Percentiles rank a stretch among this genome's conserved stretches.
Evolutionary conservation across 2,888 invertebrate genomes (phyloP).

Genomic region (Laothoe populi): DNA sequence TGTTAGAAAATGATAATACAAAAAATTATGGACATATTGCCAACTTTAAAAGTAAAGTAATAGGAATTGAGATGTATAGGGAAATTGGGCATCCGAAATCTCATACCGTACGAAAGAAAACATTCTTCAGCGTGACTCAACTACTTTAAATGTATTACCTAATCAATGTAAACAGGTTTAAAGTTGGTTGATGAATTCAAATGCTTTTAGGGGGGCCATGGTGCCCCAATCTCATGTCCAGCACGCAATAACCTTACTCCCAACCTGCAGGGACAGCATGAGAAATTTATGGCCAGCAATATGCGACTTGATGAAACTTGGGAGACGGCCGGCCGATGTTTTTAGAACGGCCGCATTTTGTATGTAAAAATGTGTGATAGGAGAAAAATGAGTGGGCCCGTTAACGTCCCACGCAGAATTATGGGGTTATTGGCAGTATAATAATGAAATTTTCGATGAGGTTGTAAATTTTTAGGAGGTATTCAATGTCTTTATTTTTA

Average conservation of each 20-base stretch:
- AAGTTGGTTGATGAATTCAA: too few species aligned
- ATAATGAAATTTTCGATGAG: neutral
- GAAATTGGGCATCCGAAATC: too few species aligned
- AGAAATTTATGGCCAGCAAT: slow-evolving; percentile 73
- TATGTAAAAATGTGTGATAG: slow-evolving; percentile 47
- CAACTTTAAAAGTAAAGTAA: too few species aligned
- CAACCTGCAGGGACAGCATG: slow-evolving; percentile 44
- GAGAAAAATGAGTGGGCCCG: slow-evolving; percentile 40
- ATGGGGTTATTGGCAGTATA: slow-evolving; percentile 9
- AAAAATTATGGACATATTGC: too few species aligned
- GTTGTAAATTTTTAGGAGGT: neutral
- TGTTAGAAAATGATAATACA: too few species aligned
- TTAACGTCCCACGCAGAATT: slow-evolving; percentile 35
- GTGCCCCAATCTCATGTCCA: neutral
- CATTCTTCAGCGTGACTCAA: too few species aligned
- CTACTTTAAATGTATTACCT: too few species aligned
- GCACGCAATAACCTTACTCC: neutral
- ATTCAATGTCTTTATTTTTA: too few species aligned
- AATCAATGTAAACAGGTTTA: too few species aligned
- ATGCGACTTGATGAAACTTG: slow-evolving; percentile 70
- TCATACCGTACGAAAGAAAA: too few species aligned
- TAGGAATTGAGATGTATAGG: too few species aligned
- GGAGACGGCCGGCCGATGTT: slow-evolving; percentile 46
- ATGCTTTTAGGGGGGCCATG: neutral
- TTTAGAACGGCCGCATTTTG: slow-evolving; percentile 52